Evolutionary conservation across 2,888 invertebrate species (phyloP).

Genomic region (Hesperia comma): DNA sequence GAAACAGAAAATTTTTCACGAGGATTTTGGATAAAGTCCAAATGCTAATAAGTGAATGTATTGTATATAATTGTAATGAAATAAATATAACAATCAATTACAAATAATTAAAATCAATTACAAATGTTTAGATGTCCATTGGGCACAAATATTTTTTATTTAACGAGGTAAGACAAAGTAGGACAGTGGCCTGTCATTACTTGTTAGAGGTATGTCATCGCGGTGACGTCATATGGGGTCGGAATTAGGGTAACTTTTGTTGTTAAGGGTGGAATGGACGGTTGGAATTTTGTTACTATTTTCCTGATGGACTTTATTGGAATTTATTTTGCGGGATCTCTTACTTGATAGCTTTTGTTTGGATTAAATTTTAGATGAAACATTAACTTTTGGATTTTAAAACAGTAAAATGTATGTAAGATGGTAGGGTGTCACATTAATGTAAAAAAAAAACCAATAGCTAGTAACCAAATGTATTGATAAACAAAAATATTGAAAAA

Average conservation of each 20-base stretch:
- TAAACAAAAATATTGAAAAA: too few relatives aligned
- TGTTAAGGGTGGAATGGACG: conserved; percentile 15
- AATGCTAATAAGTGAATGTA: conserved; percentile 1
- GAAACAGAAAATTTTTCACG: too few relatives aligned
- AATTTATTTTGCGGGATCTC: conserved; percentile 8
- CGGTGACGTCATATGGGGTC: conserved; percentile 25
- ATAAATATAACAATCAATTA: too few relatives aligned
- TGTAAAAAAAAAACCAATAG: too few relatives aligned
- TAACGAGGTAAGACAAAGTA: conserved; percentile 24
- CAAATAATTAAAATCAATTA: too few relatives aligned
- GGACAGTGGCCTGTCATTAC: conserved; percentile 34
- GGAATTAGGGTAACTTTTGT: conserved; percentile 32
- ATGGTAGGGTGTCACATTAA: too few relatives aligned
- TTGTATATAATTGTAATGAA: too few relatives aligned
- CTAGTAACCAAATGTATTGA: too few relatives aligned
- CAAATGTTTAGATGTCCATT: conserved; percentile 6
- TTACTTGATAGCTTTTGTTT: background rate
- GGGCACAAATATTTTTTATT: conserved; percentile 34
- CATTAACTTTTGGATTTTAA: background rate
- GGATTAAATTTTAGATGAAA: background rate
- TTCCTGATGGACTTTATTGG: conserved; percentile 7
- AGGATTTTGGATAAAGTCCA: conserved; percentile 22
- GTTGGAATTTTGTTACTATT: conserved; percentile 21
- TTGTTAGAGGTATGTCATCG: conserved; percentile 33
- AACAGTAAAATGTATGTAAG: too few relatives aligned